Percentiles rank a stretch among this genome's conserved stretches.
Conservation (phyloP, 2,888 invertebrate species). For the Caenorhabditis panamensis region DNA sequence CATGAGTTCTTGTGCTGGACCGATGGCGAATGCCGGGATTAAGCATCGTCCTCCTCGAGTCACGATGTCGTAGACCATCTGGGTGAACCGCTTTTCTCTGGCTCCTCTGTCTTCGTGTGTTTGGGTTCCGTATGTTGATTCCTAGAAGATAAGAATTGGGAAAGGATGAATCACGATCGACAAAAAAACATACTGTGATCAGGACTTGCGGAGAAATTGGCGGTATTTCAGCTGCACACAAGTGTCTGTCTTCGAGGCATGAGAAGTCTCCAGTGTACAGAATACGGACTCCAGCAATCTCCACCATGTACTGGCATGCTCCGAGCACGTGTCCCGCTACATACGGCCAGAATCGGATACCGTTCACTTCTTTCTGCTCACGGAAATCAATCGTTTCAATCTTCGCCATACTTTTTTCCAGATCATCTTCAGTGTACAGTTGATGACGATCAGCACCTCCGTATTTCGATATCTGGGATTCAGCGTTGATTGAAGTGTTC, state of each 20-base stretch:
- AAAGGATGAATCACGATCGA: too few relatives aligned
- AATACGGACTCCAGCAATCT: slow-evolving; percentile 94
- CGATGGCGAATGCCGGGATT: slow-evolving; percentile 98
- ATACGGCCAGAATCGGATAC: slow-evolving; percentile 96
- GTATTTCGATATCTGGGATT: slow-evolving; percentile 59
- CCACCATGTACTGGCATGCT: slow-evolving; percentile 99
- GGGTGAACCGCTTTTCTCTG: slow-evolving; percentile 90
- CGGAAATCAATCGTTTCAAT: slow-evolving; percentile 88
- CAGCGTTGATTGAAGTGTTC: not conserved
- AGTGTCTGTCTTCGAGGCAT: slow-evolving; percentile 96
- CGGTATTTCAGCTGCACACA: slow-evolving; percentile 99
- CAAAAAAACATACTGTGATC: slow-evolving; percentile 87
- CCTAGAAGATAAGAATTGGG: slow-evolving; percentile 86
- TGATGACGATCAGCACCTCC: slow-evolving; percentile 83
- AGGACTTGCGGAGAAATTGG: slow-evolving; percentile 95
- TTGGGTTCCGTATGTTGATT: slow-evolving; percentile 99
- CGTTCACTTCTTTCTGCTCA: slow-evolving; percentile 96
- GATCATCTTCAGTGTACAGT: slow-evolving; percentile 96
- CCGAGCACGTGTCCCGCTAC: slow-evolving; percentile 99
- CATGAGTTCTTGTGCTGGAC: slow-evolving; percentile 87
- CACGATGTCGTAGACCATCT: slow-evolving; percentile 91
- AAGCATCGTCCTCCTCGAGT: slow-evolving; percentile 96
- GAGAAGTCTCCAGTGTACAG: slow-evolving; percentile 94
- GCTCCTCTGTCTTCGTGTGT: slow-evolving; percentile 98
- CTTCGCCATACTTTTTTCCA: slow-evolving; percentile 98